Conservation (phyloP, 1,140 invertebrate genomes). For the Drosophila willistoni region DNA sequence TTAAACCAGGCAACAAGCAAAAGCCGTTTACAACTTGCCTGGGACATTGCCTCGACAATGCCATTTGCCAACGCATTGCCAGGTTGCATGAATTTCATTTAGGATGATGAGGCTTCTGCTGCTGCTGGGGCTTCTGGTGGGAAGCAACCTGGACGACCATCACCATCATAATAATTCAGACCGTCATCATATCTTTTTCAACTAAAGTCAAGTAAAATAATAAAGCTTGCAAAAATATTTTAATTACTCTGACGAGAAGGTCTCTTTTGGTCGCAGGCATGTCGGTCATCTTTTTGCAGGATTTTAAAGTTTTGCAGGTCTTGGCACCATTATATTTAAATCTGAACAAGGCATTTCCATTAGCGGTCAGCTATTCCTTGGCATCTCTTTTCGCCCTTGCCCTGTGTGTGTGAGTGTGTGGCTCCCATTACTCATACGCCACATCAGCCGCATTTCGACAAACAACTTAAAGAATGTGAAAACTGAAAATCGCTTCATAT, state of each 20-base stretch:
- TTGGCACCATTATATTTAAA: background rate
- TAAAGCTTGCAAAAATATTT: constrained; percentile 5
- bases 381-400: background rate
- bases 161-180: background rate
- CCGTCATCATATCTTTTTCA: background rate
- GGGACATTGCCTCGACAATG: constrained; percentile 58
- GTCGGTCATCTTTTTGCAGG: background rate
- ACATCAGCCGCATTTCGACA: constrained; percentile 15
- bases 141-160: background rate
- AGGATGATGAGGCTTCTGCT: constrained; percentile 30
- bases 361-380: background rate
- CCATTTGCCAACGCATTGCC: constrained; percentile 59
- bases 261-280: no score
- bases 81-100: constrained; percentile 61
- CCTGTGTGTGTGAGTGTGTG: background rate
- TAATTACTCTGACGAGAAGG: background rate
- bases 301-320: background rate
- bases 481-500: constrained; percentile 15
- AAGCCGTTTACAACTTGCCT: constrained; percentile 54
- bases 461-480: constrained; percentile 18
- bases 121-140: background rate
- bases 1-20: constrained; percentile 48
- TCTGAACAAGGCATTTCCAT: constrained; percentile 10
- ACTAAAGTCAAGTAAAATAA: constrained; percentile 13
- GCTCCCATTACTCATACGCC: constrained; percentile 20